Evolutionary conservation across 2,797 vertebrate genomes (phyloP).

Genomic region (Gila robusta): DNA sequence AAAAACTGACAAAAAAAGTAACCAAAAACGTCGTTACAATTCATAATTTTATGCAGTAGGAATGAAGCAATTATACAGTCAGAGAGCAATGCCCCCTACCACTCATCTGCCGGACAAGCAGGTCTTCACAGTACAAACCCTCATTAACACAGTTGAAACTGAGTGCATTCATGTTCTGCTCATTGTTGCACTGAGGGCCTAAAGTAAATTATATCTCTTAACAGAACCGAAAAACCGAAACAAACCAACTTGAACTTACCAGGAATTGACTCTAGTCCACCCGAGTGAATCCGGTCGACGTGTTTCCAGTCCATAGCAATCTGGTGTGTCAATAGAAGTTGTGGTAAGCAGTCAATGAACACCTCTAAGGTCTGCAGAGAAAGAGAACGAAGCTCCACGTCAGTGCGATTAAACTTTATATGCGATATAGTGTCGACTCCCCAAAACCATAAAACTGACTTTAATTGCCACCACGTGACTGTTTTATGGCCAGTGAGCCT

Average conservation of each 20-base stretch:
- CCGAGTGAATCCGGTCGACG: constrained; percentile 65
- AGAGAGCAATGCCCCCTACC: constrained; percentile 79
- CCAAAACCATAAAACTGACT: constrained; percentile 99
- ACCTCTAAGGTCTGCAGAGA: constrained; percentile 90
- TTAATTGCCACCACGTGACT: constrained; percentile 99
- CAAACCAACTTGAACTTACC: constrained; percentile 86
- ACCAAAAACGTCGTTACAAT: constrained; percentile 53
- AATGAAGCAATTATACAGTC: constrained; percentile 83
- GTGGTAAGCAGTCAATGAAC: constrained; percentile 89
- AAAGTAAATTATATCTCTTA: constrained; percentile 2
- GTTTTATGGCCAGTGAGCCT: constrained; percentile 99
- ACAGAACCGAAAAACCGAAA: constrained; percentile 4
- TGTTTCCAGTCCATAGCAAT: constrained; percentile 72
- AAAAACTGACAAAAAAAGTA: background rate
- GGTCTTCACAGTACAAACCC: constrained; percentile 70
- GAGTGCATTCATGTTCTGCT: constrained; percentile 71
- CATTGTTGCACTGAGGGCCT: constrained; percentile 49
- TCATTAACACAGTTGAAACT: constrained; percentile 81
- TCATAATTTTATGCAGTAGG: constrained; percentile 76
- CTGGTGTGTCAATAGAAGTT: constrained; percentile 81
- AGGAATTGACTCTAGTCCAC: constrained; percentile 82
- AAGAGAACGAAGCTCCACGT: constrained; percentile 96
- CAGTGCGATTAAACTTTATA: constrained; percentile 99
- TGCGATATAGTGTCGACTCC: constrained; percentile 99
- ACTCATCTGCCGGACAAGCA: constrained; percentile 76